Evolutionary conservation across 2,797 vertebrate species (phyloP).

Genomic region (Adelosebastes latens): DNA sequence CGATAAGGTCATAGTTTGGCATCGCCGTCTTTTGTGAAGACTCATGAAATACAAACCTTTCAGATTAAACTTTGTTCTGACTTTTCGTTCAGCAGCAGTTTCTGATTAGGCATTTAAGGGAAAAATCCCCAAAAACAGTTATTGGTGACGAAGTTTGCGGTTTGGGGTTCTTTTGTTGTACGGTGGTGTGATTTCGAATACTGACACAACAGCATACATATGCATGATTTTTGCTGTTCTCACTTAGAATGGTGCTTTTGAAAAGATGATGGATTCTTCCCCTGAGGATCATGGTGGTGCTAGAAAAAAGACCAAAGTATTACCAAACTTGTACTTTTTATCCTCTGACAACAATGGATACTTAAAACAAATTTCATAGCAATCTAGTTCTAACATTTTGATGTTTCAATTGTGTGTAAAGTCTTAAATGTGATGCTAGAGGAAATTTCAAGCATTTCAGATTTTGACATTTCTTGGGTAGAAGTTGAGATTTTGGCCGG

Average conservation of each 20-base stretch:
- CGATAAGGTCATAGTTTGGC: constrained; percentile 67
- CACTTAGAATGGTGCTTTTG: background rate
- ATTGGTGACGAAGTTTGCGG: constrained; percentile 38
- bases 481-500: background rate
- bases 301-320: background rate
- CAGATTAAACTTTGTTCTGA: constrained; percentile 50
- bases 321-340: background rate
- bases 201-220: constrained; percentile 3
- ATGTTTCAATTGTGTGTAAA: background rate
- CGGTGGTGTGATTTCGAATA: background rate
- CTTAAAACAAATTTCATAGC: background rate
- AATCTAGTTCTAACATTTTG: background rate
- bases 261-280: background rate
- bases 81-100: constrained; percentile 51
- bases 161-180: constrained; percentile 37
- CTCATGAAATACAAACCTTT: constrained; percentile 58
- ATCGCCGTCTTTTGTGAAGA: constrained; percentile 30
- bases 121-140: constrained; percentile 27
- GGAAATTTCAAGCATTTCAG: background rate
- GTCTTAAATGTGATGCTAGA: background rate
- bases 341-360: background rate
- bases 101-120: constrained; percentile 52
- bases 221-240: background rate
- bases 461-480: background rate
- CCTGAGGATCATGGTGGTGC: background rate